Evolutionary conservation across 2,797 vertebrate species (phyloP).

Genomic region (Gadopsis bispinosus): DNA sequence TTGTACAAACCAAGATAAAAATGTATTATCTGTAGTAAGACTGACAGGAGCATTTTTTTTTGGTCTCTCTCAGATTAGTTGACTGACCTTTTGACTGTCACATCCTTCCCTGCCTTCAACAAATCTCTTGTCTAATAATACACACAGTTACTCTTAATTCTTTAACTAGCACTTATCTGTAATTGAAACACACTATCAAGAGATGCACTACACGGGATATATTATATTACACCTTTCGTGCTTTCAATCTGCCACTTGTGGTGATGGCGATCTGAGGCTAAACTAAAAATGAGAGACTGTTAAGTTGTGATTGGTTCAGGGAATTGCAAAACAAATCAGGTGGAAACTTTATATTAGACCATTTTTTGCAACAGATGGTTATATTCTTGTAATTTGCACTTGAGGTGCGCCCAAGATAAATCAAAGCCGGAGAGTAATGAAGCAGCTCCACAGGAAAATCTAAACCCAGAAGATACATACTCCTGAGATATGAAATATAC

Average conservation of each 20-base stretch:
- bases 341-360: not conserved
- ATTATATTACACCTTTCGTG: not conserved
- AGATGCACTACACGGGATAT: not conserved
- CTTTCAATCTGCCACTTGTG: not conserved
- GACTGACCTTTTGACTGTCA: not conserved
- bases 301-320: not conserved
- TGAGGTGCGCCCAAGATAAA: constrained; percentile 1
- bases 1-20: too few relatives aligned
- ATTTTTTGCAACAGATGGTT: not conserved
- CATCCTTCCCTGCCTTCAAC: not conserved
- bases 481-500: constrained; percentile 16
- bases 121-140: not conserved
- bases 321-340: constrained; percentile 1
- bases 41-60: not conserved
- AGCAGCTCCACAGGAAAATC: not conserved
- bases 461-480: constrained; percentile 5
- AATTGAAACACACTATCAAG: constrained; percentile 2
- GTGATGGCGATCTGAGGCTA: not conserved
- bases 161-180: not conserved
- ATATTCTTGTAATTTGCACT: constrained; percentile 2
- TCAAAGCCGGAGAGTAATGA: not conserved
- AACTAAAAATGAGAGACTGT: not conserved
- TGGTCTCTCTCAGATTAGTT: not conserved
- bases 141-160: too few relatives aligned
- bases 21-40: too few relatives aligned